Evolutionary conservation across 1,140 invertebrate species (phyloP).

Genomic region (Dufourea novaeangliae): DNA sequence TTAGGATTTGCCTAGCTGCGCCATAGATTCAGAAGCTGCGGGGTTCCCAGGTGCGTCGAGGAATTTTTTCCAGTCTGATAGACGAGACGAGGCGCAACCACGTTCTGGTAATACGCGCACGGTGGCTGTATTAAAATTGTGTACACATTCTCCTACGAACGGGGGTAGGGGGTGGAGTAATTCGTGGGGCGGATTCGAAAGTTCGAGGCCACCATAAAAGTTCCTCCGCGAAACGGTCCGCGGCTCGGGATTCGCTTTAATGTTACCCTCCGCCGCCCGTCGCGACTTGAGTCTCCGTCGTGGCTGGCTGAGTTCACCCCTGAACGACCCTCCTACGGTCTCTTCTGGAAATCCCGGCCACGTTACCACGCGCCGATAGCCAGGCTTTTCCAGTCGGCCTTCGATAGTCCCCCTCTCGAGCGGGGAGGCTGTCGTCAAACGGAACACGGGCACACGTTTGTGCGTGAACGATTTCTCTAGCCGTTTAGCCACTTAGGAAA

Average conservation of each 20-base stretch:
- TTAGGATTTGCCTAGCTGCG: not conserved
- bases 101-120: too few relatives aligned
- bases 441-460: constrained; percentile 6
- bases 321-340: constrained; percentile 17
- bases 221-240: not conserved
- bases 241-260: not conserved
- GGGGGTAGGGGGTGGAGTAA: not conserved
- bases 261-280: not conserved
- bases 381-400: not conserved
- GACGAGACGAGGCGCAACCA: too few relatives aligned
- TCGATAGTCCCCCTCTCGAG: constrained; percentile 16
- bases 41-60: not conserved
- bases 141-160: not conserved
- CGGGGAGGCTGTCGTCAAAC: constrained; percentile 12
- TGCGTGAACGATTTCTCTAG: constrained; percentile 2
- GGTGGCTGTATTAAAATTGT: not conserved
- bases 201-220: not conserved
- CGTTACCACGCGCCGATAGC: not conserved
- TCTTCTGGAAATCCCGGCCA: constrained; percentile 22
- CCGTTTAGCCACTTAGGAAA: not conserved
- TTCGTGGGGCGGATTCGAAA: constrained; percentile 1
- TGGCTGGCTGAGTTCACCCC: not conserved
- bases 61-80: not conserved
- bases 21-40: too few relatives aligned
- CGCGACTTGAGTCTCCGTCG: not conserved